Conservation (phyloP, 2,797 vertebrate genomes). For the Eulemur rubriventer region DNA sequence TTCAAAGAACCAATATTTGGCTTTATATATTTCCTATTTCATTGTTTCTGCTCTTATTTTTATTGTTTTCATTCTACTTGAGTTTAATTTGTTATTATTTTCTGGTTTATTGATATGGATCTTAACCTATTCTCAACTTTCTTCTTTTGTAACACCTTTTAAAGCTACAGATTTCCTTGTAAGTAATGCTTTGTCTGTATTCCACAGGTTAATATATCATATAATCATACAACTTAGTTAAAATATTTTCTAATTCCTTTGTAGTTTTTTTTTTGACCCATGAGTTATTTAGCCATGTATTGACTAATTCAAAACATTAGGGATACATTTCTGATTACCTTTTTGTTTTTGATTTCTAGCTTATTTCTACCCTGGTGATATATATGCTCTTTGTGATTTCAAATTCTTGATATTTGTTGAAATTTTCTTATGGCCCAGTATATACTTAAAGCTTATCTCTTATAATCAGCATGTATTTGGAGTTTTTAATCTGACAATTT, state of each 20-base stretch:
- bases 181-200: background rate
- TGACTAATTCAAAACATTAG: background rate
- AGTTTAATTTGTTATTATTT: background rate
- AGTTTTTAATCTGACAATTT: slow-evolving; percentile 5
- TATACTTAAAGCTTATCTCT: slow-evolving; percentile 17
- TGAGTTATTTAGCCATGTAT: background rate
- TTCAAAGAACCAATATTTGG: background rate
- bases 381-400: background rate
- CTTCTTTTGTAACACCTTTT: background rate
- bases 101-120: background rate
- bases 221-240: background rate
- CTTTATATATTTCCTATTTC: background rate
- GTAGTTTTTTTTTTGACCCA: background rate
- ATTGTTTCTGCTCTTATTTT: background rate
- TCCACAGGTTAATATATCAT: background rate
- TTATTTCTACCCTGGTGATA: background rate
- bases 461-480: background rate
- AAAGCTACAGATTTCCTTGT: background rate
- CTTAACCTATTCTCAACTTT: background rate
- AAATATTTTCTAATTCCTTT: background rate
- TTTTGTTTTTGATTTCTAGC: background rate
- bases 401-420: background rate
- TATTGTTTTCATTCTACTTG: background rate
- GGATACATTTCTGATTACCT: background rate
- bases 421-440: background rate